phyloP scores from a whole-genome alignment of 1,140 invertebrate species.

The Acromyrmex charruanus region DNA sequence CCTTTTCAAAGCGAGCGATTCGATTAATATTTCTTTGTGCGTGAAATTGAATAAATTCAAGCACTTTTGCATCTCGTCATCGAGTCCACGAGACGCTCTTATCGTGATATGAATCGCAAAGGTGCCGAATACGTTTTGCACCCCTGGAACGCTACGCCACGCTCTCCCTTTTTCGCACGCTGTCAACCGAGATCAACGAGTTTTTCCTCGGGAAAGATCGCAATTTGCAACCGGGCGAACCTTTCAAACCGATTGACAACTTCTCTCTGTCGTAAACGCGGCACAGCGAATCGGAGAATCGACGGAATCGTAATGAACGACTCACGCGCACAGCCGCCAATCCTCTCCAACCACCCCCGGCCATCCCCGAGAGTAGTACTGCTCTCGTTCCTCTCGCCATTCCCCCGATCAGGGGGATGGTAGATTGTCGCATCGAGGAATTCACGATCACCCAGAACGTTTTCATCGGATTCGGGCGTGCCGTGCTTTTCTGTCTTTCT shows the following conservation, averaged over 20 bases:
- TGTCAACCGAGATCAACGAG: constrained; percentile 53
- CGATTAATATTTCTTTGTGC: constrained; percentile 59
- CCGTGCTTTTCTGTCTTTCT: constrained; percentile 10
- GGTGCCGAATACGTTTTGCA: constrained; percentile 58
- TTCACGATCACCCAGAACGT: constrained; percentile 61
- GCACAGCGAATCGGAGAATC: constrained; percentile 62
- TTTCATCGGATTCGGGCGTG: constrained; percentile 65
- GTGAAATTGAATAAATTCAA: constrained; percentile 62
- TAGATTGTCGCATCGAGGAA: constrained; percentile 59
- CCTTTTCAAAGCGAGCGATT: constrained; percentile 37
- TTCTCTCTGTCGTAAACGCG: constrained; percentile 63
- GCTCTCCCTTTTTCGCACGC: constrained; percentile 36
- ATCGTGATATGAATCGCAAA: constrained; percentile 62
- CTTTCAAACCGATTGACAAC: constrained; percentile 67
- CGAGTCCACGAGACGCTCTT: constrained; percentile 41
- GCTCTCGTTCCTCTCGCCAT: constrained; percentile 15
- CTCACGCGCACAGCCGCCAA: constrained; percentile 44
- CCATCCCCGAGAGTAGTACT: constrained; percentile 22
- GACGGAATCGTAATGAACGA: constrained; percentile 66
- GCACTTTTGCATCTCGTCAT: constrained; percentile 41
- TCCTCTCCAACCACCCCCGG: neutral
- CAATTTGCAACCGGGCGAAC: constrained; percentile 66
- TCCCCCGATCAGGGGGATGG: constrained; percentile 30
- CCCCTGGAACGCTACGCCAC: constrained; percentile 8
- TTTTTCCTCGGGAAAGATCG: constrained; percentile 61